phyloP scores from a whole-genome alignment of 2,888 invertebrate genomes.

The Drosophila colorata region DNA sequence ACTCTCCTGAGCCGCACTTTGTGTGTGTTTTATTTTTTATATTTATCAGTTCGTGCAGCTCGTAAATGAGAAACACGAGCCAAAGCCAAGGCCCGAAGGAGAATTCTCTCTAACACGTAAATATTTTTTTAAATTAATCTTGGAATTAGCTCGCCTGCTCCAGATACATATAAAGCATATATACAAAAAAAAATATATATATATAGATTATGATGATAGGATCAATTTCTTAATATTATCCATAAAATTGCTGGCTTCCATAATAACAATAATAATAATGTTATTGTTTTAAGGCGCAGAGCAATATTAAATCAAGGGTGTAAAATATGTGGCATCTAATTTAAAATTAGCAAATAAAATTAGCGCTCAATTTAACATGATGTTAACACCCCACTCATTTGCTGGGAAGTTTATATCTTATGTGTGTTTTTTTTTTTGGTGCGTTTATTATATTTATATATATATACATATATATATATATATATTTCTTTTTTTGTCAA shows the following conservation, averaged over 20 bases:
- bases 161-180: background rate
- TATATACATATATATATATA: no score
- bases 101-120: slow-evolving; percentile 3
- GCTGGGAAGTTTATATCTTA: slow-evolving; percentile 9
- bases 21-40: slow-evolving; percentile 18
- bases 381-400: slow-evolving; percentile 61
- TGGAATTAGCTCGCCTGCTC: no score
- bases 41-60: slow-evolving; percentile 35
- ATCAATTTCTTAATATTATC: background rate
- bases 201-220: background rate
- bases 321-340: slow-evolving; percentile 44
- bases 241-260: background rate
- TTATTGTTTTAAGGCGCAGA: slow-evolving; percentile 24
- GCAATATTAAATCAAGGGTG: slow-evolving; percentile 28
- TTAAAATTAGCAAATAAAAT: slow-evolving; percentile 68
- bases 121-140: no score
- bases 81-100: slow-evolving; percentile 16
- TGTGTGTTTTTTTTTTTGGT: slow-evolving; percentile 11
- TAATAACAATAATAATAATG: background rate
- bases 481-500: slow-evolving; percentile 41
- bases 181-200: background rate
- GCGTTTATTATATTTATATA: background rate
- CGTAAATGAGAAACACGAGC: slow-evolving; percentile 57
- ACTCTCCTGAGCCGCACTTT: slow-evolving; percentile 23
- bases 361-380: slow-evolving; percentile 56